These are phyloP conservation scores for Clamator glandarius DNA, from an alignment of 2,797 vertebrate genomes.

Conservation along the genomic window DNA sequence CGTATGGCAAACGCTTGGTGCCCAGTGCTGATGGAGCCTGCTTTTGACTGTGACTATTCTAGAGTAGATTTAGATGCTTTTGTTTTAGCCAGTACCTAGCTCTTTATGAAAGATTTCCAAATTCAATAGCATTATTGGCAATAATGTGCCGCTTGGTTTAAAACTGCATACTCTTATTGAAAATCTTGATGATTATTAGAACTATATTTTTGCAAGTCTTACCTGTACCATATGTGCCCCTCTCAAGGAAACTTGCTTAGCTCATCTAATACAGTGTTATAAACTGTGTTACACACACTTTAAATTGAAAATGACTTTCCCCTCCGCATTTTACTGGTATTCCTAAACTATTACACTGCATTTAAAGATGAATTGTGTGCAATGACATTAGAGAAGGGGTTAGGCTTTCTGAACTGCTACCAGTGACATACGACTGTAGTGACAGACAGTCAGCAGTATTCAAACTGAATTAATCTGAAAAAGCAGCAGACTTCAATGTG, in stretches of 20 bases:
- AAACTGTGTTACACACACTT: conserved; percentile 61
- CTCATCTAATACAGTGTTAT: conserved; percentile 19
- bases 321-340: conserved; percentile 58
- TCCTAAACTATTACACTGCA: conserved; percentile 67
- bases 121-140: not conserved
- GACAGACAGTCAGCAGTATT: conserved; percentile 79
- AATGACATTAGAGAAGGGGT: conserved; percentile 77
- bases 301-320: conserved; percentile 56
- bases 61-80: not conserved
- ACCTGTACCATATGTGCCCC: not conserved
- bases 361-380: conserved; percentile 77
- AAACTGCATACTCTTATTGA: not conserved
- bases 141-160: not conserved
- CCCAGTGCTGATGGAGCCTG: not conserved
- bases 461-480: conserved; percentile 82
- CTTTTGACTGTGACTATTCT: not conserved
- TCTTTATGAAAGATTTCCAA: not conserved
- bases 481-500: conserved; percentile 79
- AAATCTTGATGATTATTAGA: not conserved
- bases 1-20: accelerated
- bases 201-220: not conserved
- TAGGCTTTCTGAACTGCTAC: conserved; percentile 78
- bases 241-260: not conserved
- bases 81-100: not conserved
- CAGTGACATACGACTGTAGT: conserved; percentile 77